Conservation (phyloP, 2,888 invertebrate species). For the Oxyteleia sp. region DNA sequence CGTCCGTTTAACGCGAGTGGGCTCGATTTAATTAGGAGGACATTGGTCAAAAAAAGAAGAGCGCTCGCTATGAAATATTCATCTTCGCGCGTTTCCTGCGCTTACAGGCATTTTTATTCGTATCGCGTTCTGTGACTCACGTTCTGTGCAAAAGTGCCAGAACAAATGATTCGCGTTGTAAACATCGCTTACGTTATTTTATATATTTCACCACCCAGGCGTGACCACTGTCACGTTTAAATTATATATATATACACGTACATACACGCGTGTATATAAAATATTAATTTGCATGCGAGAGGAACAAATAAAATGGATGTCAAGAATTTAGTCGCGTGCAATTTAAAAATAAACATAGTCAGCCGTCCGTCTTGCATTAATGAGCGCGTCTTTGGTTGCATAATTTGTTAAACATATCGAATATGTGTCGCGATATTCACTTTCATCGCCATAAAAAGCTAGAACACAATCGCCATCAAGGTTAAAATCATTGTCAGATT, state of each 20-base stretch:
- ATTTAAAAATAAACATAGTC: not conserved
- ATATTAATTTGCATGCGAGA: not conserved
- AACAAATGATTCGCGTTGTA: conserved; percentile 20
- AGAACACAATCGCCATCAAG: conserved; percentile 57
- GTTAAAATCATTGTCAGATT: conserved; percentile 65
- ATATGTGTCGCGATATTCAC: conserved; percentile 52
- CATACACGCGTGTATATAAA: too few relatives aligned
- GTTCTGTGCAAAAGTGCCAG: conserved; percentile 7
- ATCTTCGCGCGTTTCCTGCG: conserved; percentile 12
- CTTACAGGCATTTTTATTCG: conserved; percentile 21
- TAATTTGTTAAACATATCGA: conserved; percentile 54
- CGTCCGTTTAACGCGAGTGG: not conserved
- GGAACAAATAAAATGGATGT: not conserved
- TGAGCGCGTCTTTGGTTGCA: conserved; percentile 44
- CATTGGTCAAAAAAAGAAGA: not conserved
- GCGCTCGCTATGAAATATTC: conserved; percentile 8
- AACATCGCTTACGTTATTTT: conserved; percentile 11
- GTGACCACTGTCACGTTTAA: not conserved
- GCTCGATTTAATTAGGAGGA: conserved; percentile 1
- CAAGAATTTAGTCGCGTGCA: not conserved
- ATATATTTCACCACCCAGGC: not conserved
- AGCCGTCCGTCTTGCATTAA: not conserved
- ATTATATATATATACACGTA: too few relatives aligned
- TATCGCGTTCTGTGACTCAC: conserved; percentile 20
- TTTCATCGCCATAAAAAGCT: conserved; percentile 68